Evolutionary conservation across 2,797 vertebrate species (phyloP), one percentile per base, ranked within the genome.

Genomic region (Enteromius radiatus): DNA sequence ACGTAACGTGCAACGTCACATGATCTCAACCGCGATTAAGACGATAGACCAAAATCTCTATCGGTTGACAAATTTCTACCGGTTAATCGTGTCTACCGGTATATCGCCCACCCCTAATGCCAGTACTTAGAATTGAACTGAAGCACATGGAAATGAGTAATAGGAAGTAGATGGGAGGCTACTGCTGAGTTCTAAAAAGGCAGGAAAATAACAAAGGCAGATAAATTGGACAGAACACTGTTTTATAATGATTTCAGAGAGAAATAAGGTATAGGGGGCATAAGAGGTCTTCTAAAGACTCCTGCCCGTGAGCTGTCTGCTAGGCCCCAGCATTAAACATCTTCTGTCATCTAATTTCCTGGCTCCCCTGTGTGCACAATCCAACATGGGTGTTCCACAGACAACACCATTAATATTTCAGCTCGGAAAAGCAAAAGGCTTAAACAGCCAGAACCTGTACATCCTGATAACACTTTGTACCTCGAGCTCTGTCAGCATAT

Each of bases 401-500:
- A 89, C 89, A 80, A 80, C 84, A 0, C 80, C 86, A 91, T 94
- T 92, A 91, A 91, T 92, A 92, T 92, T 91, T 89, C 89, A 91
- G 86, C 86, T 88, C 84, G 79, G 87, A 80, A 80, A 79, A 86
- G 84, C 86, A 70, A 85, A 88, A 88, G 86, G 85, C 90, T 91
- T 88, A 90, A 90, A 78, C 87, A 88, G 88, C 88, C 82, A 84
- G 87, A 88, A 87, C 89, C 31, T 80, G 89, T 89, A 90, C 87
- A 91, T 91, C 89, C 90, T 86, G 91, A 93, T 91, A 91, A 92
- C 89, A 82, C 87, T 91, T 90, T 91, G 86, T 91, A 90, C 91
- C 88, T 88, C 78, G 79, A 74, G 84, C 88, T 82, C 90, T 15
- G 56, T 41, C 85, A 89, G 88, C 87, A 90, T 88, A 89, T 93